phyloP scores from a whole-genome alignment of 1,140 invertebrate species.

The Drosophila busckii region DNA sequence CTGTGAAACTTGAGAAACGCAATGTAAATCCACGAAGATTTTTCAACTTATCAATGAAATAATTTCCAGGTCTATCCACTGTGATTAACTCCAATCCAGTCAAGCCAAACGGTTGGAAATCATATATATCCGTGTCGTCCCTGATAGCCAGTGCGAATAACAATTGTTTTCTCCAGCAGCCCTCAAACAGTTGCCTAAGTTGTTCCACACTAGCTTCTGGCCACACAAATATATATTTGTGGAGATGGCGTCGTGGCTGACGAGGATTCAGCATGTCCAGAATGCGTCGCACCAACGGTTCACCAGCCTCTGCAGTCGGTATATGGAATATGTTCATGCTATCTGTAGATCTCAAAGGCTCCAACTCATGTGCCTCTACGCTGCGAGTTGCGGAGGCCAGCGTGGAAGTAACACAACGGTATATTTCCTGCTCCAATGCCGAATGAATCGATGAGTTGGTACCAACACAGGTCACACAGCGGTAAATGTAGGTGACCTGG shows the following conservation, averaged over 20 bases:
- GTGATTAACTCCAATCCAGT: constrained; percentile 29
- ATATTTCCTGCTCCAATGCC: constrained; percentile 26
- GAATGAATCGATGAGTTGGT: not conserved
- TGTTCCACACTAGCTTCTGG: constrained; percentile 22
- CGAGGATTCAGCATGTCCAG: constrained; percentile 51
- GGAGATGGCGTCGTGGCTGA: constrained; percentile 46
- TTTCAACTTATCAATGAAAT: constrained; percentile 47
- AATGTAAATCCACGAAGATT: constrained; percentile 48
- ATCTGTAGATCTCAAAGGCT: constrained; percentile 43
- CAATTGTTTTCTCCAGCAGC: constrained; percentile 48
- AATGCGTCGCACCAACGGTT: constrained; percentile 37
- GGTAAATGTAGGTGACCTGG: constrained; percentile 54
- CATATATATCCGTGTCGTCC: constrained; percentile 27
- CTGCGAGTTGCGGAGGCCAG: constrained; percentile 36
- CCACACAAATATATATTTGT: constrained; percentile 70
- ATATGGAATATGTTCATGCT: constrained; percentile 59
- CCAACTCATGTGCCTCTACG: constrained; percentile 32
- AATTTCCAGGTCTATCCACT: not conserved
- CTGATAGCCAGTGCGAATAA: constrained; percentile 53
- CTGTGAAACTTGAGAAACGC: constrained; percentile 60
- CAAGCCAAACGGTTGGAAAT: constrained; percentile 58
- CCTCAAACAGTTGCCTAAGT: constrained; percentile 34
- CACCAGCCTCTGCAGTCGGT: constrained; percentile 9
- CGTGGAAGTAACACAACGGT: constrained; percentile 32
- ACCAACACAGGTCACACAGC: constrained; percentile 40